Evolutionary conservation across 2,113 vertebrate genomes (phyloP).

Genomic region (Speoplatyrhinus poulsoni): DNA sequence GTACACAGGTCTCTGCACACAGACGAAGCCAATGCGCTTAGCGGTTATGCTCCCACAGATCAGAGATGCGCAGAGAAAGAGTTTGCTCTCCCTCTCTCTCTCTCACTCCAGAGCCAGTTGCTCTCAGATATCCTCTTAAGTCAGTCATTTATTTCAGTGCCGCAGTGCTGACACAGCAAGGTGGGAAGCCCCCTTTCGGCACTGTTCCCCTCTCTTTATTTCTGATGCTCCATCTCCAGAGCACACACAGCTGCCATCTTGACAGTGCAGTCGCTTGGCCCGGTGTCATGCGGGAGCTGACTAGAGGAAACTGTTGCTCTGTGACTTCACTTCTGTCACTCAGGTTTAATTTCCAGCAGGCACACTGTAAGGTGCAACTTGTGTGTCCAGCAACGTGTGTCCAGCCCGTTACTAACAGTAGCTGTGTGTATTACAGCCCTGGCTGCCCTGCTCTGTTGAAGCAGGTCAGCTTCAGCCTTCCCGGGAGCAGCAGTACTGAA

Average conservation of each 20-base stretch:
- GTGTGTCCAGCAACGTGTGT: conserved; percentile 20
- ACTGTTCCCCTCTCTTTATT: neutral
- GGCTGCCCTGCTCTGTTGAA: conserved; percentile 45
- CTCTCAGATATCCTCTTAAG: conserved; percentile 59
- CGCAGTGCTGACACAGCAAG: conserved; percentile 60
- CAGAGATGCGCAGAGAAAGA: conserved; percentile 44
- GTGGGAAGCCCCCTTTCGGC: conserved; percentile 24
- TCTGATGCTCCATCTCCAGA: conserved; percentile 20
- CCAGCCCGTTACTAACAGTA: conserved; percentile 15
- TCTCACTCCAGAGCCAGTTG: conserved; percentile 45
- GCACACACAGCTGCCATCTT: conserved; percentile 9
- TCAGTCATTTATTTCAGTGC: conserved; percentile 57
- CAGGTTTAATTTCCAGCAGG: conserved; percentile 36
- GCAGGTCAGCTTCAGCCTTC: conserved; percentile 47
- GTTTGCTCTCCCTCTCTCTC: conserved; percentile 43
- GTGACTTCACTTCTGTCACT: conserved; percentile 36
- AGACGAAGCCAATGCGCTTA: conserved; percentile 40
- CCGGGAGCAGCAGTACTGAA: conserved; percentile 37
- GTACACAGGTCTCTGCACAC: conserved; percentile 60
- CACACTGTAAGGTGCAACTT: conserved; percentile 39
- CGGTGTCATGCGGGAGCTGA: conserved; percentile 22
- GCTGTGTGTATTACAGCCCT: conserved; percentile 37
- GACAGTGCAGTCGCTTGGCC: conserved; percentile 17
- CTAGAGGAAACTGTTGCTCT: conserved; percentile 22
- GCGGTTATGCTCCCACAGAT: conserved; percentile 55